Base-by-base conservation (phyloP, 2,113 vertebrate genomes). In the Corvus cornix region DNA sequence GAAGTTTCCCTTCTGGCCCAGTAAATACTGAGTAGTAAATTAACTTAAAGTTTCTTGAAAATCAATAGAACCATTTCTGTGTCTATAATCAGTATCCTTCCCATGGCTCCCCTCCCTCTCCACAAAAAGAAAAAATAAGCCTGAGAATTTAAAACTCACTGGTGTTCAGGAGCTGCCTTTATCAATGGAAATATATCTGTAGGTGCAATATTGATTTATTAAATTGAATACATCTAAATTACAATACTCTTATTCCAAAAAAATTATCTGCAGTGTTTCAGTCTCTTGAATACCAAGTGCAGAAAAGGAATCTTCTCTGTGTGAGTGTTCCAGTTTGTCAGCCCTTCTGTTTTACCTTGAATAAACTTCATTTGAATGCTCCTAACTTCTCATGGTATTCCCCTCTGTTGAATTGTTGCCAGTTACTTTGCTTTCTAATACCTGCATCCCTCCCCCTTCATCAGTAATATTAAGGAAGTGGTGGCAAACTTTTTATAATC, bases 71-170 rank as follows among this genome's bases (percentile, higher is more conserved):
- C 1, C 1, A 17, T 85, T 82, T 79, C n/a, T 79, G 26, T n/a
- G 10, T 59, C 33, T 43, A 30, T 73, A 75, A 56, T 27, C 16
- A 78, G 4, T 72, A 18, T 31, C n/a, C 13, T 51, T 26, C 6
- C 6, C 43, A 43, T 3, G 1, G 6, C 28, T 10, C 3, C 3
- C 13, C 10, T 43, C 3, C 8, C 23, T 3, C 12, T 5, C 6
- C 4, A 11, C 12, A 22, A 17, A 48, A n/a, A 49, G 3, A 11
- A 55, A 55, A 35, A 15, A 31, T 62, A 31, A 12, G 0, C 0
- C 16, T 16, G 14, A 84, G 11, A 48, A 55, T 89, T 70, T 58
- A 41, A 90, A 87, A 67, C 16, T 56, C 18, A 20, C 24, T 51
- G 16, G 6, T 67, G 5, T 72, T 86, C 33, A 63, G 70, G 13